Evolutionary conservation across 2,888 invertebrate genomes (phyloP), one percentile per base, ranked within the genome.

Genomic region (Notodonta ziczac): DNA sequence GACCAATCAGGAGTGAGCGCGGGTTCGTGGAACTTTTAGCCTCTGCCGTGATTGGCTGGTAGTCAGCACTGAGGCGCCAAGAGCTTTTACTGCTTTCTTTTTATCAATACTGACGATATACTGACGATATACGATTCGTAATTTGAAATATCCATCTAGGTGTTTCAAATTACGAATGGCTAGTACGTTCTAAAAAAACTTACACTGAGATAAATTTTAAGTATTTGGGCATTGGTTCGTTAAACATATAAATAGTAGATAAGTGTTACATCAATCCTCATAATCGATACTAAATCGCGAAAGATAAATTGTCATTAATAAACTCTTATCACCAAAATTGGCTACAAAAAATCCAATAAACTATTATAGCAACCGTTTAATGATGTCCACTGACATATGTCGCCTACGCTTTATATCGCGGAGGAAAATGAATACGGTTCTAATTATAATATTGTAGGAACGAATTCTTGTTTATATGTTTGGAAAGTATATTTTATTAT

Each of bases 21-120:
- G 84, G 82, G 91, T 91, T 91, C 91, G 88, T 82, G 84, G 87
- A 91, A 89, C 89, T 85, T 73, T 86, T 86, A 83, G 84, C 89
- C 84, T 90, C 87, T 82, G 76, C 70, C 62, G 77, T 82, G 79
- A 90, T 90, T 85, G 86, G 88, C 65, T 72, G 60, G 24, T 24
- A 24, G 24, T 24, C 24, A 24, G 16, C 39, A 59, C 61, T 71
- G 62, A 76, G 76, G 78, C 76, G 79, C 78, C 73, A 74, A 76
- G 68, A 57, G 58, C 53, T 52, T 61, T 65, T 61, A 50, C 63
- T 70, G 66, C 70, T 74, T 73, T 71, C 54, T 35, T 54, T 54
- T 54, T 32, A 32, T 32, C 13, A 32, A 32, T 52, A 13, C 50
- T 52, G 12, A 52, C 9, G 32, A 32, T 52, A 52, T n/a, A n/a